Conservation (phyloP, 2,797 vertebrate species). For the Discoglossus pictus region DNA sequence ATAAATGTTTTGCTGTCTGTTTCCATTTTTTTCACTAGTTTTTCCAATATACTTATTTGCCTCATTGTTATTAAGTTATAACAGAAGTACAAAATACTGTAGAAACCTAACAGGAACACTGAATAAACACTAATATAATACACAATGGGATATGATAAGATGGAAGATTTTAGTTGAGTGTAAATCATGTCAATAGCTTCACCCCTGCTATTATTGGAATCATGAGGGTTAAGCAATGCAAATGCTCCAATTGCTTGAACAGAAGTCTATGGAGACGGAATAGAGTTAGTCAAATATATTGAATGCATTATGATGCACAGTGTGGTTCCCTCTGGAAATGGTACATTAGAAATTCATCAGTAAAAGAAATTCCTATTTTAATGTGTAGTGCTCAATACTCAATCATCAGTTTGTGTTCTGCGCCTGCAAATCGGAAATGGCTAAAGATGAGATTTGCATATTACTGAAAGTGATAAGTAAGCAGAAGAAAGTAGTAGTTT, state of each 20-base stretch:
- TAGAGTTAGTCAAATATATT: conserved; percentile 18
- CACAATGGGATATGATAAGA: conserved; percentile 3
- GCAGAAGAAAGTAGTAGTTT: no score
- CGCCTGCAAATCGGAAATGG: no score
- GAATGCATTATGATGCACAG: conserved; percentile 26
- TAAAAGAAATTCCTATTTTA: conserved; percentile 4
- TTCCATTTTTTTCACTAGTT: conserved; percentile 16
- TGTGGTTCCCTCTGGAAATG: conserved; percentile 6
- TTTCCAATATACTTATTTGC: conserved; percentile 23
- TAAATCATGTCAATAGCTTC: neutral
- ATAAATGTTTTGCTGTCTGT: neutral
- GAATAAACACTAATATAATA: neutral
- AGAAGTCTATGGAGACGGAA: neutral
- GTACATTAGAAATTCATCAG: conserved; percentile 26
- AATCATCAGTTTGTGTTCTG: no score
- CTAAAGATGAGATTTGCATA: no score
- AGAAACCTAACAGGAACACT: neutral
- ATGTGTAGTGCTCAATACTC: conserved; percentile 24
- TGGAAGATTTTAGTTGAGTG: neutral
- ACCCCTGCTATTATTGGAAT: neutral
- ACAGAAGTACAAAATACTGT: neutral
- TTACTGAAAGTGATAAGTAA: no score
- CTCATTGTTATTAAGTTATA: conserved; percentile 5
- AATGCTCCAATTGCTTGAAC: conserved; percentile 11
- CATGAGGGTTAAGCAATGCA: neutral